These are phyloP conservation scores for Crypturellus tataupa DNA, from an alignment of 2,797 vertebrate genomes.

Conservation along the genomic window DNA sequence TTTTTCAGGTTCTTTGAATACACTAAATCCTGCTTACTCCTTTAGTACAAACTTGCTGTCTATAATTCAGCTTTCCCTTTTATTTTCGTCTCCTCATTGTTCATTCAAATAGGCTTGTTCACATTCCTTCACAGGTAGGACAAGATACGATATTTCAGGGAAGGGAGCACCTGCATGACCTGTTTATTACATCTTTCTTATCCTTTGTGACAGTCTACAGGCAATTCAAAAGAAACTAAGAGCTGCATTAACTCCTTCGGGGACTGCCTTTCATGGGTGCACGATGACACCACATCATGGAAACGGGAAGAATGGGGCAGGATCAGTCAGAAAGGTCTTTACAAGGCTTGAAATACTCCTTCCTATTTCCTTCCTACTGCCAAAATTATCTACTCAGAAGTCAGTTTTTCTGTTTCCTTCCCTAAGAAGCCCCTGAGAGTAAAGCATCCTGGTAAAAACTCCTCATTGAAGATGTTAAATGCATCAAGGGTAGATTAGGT, in stretches of 20 bases:
- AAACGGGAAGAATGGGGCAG: neutral
- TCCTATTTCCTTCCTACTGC: no score
- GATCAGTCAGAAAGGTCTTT: neutral
- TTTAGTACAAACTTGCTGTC: constrained; percentile 6
- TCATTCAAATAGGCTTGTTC: constrained; percentile 32
- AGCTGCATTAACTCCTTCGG: constrained; percentile 60
- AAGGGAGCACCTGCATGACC: constrained; percentile 23
- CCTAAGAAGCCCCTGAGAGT: neutral
- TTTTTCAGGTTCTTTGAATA: constrained; percentile 62
- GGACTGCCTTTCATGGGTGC: neutral
- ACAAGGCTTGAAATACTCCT: neutral
- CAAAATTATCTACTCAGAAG: neutral
- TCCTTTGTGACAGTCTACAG: constrained; percentile 51
- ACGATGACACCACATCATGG: neutral
- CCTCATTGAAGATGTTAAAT: neutral
- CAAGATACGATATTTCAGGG: constrained; percentile 24
- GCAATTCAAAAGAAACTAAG: constrained; percentile 43
- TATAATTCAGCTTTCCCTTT: constrained; percentile 28
- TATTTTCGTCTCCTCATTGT: neutral
- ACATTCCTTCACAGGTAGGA: constrained; percentile 28
- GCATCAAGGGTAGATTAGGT: neutral
- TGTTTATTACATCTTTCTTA: constrained; percentile 62
- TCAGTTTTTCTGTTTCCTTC: neutral
- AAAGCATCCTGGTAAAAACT: neutral
- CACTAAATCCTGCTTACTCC: constrained; percentile 56